These are phyloP conservation scores for Gorilla gorilla DNA, from an alignment of 2,113 vertebrate genomes.

Conservation along the genomic window DNA sequence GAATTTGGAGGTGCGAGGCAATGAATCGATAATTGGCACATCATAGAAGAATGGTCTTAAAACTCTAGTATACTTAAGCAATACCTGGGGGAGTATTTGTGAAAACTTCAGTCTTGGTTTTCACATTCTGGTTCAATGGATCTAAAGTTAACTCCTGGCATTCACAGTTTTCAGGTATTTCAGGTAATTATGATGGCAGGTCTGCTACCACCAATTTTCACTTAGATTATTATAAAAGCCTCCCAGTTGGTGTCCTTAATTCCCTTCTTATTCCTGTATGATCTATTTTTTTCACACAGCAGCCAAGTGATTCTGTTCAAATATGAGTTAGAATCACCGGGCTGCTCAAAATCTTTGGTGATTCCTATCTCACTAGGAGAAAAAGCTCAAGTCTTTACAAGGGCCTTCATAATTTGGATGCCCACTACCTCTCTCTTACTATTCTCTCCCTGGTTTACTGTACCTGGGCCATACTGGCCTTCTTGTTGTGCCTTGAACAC, in stretches of 20 bases:
- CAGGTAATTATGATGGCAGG: not conserved
- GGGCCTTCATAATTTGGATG: not conserved
- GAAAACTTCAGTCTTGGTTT: not conserved
- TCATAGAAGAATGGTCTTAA: not conserved
- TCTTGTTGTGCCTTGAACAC: not conserved
- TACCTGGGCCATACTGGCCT: not conserved
- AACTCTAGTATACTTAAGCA: not conserved
- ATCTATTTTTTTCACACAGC: not conserved
- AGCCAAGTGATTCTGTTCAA: not conserved
- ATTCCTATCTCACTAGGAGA: not conserved
- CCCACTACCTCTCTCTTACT: not conserved
- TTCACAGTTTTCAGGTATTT: not conserved
- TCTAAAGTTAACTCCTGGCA: not conserved
- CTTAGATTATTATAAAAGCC: not conserved
- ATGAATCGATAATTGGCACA: not conserved
- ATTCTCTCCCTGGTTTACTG: fast-evolving
- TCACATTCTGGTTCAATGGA: not conserved
- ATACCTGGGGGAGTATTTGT: not conserved
- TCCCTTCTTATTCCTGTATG: not conserved
- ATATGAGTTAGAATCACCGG: not conserved
- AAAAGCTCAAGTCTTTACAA: not conserved
- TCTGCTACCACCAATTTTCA: not conserved
- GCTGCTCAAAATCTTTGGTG: not conserved
- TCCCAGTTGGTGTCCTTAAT: not conserved
- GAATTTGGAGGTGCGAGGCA: not conserved